Base-by-base conservation (phyloP, 2,797 vertebrate genomes). In the Falco novaeseelandiae region DNA sequence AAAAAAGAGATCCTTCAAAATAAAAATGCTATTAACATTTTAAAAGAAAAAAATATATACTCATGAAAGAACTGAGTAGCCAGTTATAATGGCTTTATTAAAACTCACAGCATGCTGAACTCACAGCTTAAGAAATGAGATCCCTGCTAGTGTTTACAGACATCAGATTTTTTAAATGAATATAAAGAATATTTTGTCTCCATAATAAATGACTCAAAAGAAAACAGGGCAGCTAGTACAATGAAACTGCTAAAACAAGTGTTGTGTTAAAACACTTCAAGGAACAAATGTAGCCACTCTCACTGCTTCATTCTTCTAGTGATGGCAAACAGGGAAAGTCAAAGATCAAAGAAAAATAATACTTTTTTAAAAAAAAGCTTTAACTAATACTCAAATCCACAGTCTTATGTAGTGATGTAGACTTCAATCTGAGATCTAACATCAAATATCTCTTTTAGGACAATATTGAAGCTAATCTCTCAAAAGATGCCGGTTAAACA, bases 31-130 rank as follows among this genome's bases (percentile, higher is more conserved):
- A 83, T 74, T 81, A 91, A 83, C 54, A 42, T 81, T 85, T 89
- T 65, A 63, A 91, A 93, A 85, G 69, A 44, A 81, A 80, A 84
- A 34, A 48, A 93, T 63, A 40, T 2, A 73, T 38, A 40, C 69
- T 66, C 76, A 71, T 87, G 81, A 80, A 84, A 81, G 72, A 93
- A 83, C 8, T 38, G 59, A 95, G 59, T 74, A 59, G 3, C 57
- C 61, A 51, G 74, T 67, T 92, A 65, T 42, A 78, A 58, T 38
- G 34, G 79, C 54, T 95, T 91, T 91, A 92, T 90, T 93, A 96
- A 96, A 96, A 93, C 63, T 78, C 84, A 54, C 91, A 93, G 67
- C 81, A 85, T 74, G 96, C 40, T 58, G 46, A 91, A 93, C n/a
- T 83, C 76, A 36, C 16, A 80, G 65, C 42, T 89, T 55, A 81